Conservation (phyloP, 2,797 vertebrate species). For the Hippopotamyrus pictus region DNA sequence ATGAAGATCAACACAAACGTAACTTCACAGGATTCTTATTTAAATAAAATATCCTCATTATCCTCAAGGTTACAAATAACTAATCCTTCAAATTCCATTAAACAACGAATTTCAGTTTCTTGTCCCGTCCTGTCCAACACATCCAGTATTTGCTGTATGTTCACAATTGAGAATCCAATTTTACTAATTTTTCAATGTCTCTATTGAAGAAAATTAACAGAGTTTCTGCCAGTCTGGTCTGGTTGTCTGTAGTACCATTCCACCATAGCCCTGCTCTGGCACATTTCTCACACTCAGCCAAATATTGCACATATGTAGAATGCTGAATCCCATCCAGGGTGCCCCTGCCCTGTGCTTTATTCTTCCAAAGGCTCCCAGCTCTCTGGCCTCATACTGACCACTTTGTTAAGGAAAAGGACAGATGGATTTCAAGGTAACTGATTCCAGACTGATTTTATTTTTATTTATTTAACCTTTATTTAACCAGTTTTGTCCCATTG, state of each 20-base stretch:
- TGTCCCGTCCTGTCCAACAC: neutral
- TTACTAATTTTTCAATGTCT: neutral
- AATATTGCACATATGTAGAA: neutral
- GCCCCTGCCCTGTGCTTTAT: neutral
- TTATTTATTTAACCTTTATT: too few species aligned
- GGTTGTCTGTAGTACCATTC: neutral
- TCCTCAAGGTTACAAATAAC: neutral
- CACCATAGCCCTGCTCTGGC: neutral
- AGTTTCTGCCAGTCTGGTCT: too few species aligned
- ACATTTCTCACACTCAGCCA: neutral
- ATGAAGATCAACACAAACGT: neutral
- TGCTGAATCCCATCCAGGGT: neutral
- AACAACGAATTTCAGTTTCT: neutral
- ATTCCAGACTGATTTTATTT: neutral
- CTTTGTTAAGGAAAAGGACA: neutral
- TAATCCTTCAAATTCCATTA: neutral
- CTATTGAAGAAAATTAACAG: too few species aligned
- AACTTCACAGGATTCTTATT: neutral
- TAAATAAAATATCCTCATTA: neutral
- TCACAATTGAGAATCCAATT: neutral
- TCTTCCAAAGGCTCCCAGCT: neutral
- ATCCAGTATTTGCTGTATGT: neutral
- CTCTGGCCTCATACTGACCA: neutral
- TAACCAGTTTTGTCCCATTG: too few species aligned
- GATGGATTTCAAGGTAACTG: neutral